These are phyloP conservation scores for Podarcis cretensis DNA, from an alignment of 2,113 vertebrate species.

Conservation along the genomic window DNA sequence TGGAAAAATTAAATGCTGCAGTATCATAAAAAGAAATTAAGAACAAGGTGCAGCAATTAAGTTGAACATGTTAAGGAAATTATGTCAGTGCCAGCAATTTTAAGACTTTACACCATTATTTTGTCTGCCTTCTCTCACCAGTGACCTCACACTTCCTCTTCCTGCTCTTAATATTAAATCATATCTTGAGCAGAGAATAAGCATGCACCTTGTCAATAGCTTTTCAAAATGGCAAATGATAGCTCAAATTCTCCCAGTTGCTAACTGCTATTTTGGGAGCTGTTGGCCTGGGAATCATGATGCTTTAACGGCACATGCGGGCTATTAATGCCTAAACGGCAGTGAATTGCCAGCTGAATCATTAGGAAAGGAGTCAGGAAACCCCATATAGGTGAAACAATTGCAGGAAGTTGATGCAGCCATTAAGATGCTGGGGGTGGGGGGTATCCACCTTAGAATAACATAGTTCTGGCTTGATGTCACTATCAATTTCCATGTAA, in stretches of 20 bases:
- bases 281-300: constrained; percentile 7
- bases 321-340: constrained; percentile 42
- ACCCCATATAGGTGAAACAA: constrained; percentile 78
- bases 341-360: constrained; percentile 51
- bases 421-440: constrained; percentile 69
- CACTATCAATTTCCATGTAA: constrained; percentile 38
- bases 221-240: constrained; percentile 54
- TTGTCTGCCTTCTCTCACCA: constrained; percentile 58
- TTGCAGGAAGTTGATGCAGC: constrained; percentile 77
- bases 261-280: constrained; percentile 45
- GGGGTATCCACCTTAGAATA: constrained; percentile 46
- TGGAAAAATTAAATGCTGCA: background rate
- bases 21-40: background rate
- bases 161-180: constrained; percentile 70
- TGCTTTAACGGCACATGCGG: constrained; percentile 39
- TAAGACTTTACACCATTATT: constrained; percentile 43
- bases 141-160: constrained; percentile 78
- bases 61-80: background rate
- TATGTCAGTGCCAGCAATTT: background rate
- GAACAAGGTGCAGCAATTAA: background rate
- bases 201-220: constrained; percentile 29
- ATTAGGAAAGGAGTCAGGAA: constrained; percentile 73
- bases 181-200: constrained; percentile 46
- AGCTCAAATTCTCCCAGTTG: constrained; percentile 56
- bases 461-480: constrained; percentile 60